Conservation (phyloP, 2,797 vertebrate species). For the Gymnodraco acuticeps region DNA sequence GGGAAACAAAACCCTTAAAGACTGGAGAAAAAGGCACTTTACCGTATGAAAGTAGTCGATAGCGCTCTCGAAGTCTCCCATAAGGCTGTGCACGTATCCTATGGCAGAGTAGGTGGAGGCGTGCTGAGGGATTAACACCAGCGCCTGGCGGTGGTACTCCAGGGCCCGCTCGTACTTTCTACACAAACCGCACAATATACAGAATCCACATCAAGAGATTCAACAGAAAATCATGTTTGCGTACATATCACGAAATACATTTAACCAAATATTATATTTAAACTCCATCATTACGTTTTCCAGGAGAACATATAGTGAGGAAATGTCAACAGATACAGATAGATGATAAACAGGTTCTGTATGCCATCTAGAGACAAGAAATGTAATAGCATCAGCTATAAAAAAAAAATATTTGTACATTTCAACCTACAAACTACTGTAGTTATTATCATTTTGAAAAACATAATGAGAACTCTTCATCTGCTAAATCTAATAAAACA, state of each 20-base stretch:
- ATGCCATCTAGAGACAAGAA: neutral
- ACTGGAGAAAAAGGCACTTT: slow-evolving; percentile 15
- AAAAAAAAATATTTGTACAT: too few relatives aligned
- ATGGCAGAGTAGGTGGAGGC: slow-evolving; percentile 98
- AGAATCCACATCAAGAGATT: neutral
- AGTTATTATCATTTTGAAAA: neutral
- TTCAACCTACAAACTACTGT: too few relatives aligned
- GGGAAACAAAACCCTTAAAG: neutral
- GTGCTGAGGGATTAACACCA: slow-evolving; percentile 97
- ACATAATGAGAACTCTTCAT: neutral
- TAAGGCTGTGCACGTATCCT: slow-evolving; percentile 97
- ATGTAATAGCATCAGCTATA: neutral
- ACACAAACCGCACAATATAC: neutral
- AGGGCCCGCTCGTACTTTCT: slow-evolving; percentile 98
- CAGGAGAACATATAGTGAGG: neutral
- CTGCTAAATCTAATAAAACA: too few relatives aligned
- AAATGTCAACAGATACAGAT: neutral
- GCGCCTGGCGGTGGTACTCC: slow-evolving; percentile 97
- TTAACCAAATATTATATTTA: neutral
- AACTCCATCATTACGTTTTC: neutral
- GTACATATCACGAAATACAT: neutral
- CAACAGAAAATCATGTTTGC: neutral
- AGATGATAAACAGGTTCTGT: neutral
- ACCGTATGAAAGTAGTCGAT: slow-evolving; percentile 99
- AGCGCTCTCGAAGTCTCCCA: slow-evolving; percentile 98